Base-by-base conservation (phyloP, 2,797 vertebrate genomes). In the Gymnothorax reevesii region DNA sequence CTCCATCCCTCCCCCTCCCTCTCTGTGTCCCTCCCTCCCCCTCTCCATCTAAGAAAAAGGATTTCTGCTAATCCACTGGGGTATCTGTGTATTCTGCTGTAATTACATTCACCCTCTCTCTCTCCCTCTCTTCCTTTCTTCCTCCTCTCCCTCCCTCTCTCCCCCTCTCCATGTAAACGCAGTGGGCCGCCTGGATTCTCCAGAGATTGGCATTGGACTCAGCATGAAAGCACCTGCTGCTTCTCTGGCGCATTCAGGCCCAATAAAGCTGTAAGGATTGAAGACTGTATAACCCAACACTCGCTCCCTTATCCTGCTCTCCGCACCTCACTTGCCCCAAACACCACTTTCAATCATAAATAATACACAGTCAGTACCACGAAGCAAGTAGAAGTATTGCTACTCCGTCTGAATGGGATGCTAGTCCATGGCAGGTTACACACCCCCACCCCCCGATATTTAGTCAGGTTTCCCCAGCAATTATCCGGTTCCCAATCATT, bases 201-300 rank as follows among this genome's bases (percentile, higher is more conserved):
- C 79, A 83, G 84, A 84, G 64, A 57, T 77, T 33, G 69, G 64
- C 60, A 85, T 49, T 62, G 71, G 54, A 85, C 57, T 57, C 75
- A 33, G 52, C 75, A 82, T 73, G 83, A 85, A 87, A 49, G n/a
- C 79, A 69, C 49, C 6, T 49, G 13, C 25, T 33, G 54, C 73
- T 13, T 71, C 82, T 20, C 84, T 10, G 27, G 22, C 59, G 82
- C 64, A 82, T 87, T 84, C 86, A 84, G 73, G 87, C 87, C 90
- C 90, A 92, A 93, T 91, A 89, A 91, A 87, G 83, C 86, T 91
- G 90, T 83, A 90, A 91, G 88, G 92, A 93, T 93, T 92, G 91
- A 90, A 92, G 89, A 64, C 90, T 92, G 92, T 89, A 93, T 92
- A 92, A 92, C 57, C 69, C 77, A 87, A 57, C 86, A 5, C 22